Conservation (phyloP, 2,888 invertebrate species). For the Sturmia bella region DNA sequence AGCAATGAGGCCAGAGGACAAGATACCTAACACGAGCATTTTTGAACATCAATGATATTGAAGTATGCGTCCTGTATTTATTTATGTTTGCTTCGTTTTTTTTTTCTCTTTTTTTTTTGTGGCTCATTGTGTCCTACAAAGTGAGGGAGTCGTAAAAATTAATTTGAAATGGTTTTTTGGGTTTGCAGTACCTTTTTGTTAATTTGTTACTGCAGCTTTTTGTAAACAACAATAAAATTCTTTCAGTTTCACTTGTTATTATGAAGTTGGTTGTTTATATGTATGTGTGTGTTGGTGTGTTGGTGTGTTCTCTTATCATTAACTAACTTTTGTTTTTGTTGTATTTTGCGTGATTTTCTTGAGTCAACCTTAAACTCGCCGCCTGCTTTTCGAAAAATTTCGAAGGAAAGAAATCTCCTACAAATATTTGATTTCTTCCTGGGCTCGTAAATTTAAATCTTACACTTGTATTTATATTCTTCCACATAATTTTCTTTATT, state of each 20-base stretch:
- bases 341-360: conserved; percentile 31
- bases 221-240: conserved; percentile 46
- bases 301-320: conserved; percentile 44
- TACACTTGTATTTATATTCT: conserved; percentile 34
- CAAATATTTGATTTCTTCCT: conserved; percentile 64
- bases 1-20: conserved; percentile 74
- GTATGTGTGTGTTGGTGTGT: conserved; percentile 12
- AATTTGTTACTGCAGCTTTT: conserved; percentile 33
- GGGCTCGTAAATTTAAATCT: background rate
- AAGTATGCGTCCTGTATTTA: conserved; percentile 62
- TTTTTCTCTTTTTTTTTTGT: conserved; percentile 13
- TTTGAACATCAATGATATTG: conserved; percentile 67
- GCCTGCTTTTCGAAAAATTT: conserved; percentile 46
- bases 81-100: conserved; percentile 13
- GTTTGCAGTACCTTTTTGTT: conserved; percentile 40
- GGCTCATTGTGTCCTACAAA: conserved; percentile 24
- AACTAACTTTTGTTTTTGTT: conserved; percentile 27
- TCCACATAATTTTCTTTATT: conserved; percentile 38
- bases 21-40: conserved; percentile 73
- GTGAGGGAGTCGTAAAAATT: conserved; percentile 70
- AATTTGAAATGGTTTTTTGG: conserved; percentile 62
- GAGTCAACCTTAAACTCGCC: conserved; percentile 49
- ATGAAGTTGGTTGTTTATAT: conserved; percentile 22
- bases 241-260: conserved; percentile 41
- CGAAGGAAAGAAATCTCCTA: conserved; percentile 39